A percentile compares a stretch with the other conserved stretches of the same genome.
phyloP scores from a whole-genome alignment of 2,888 invertebrate genomes.

The Cyaniris semiargus region DNA sequence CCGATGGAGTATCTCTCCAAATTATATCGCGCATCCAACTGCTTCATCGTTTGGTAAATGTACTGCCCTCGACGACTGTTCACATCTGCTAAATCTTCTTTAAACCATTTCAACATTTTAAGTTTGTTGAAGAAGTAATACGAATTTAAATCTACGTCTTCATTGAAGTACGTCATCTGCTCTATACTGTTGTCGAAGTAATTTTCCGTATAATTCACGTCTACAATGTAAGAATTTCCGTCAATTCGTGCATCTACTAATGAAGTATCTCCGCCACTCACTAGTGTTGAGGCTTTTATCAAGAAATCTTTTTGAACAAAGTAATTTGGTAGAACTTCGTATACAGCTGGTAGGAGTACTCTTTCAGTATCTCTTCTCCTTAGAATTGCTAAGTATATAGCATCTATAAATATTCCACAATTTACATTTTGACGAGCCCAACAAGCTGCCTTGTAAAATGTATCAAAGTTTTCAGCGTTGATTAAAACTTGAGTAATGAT shows the following conservation, averaged over 20 bases:
- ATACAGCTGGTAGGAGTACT: conserved; percentile 82
- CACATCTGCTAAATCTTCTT: conserved; percentile 49
- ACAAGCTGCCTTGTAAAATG: conserved; percentile 79
- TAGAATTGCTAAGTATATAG: conserved; percentile 79
- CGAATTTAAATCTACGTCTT: conserved; percentile 84
- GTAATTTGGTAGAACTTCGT: conserved; percentile 84
- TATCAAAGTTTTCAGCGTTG: conserved; percentile 79
- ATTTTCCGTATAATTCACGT: conserved; percentile 66
- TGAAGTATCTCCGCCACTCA: conserved; percentile 55
- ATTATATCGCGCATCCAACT: conserved; percentile 85
- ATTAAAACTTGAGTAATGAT: conserved; percentile 72
- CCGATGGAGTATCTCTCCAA: conserved; percentile 86
- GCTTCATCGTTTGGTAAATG: conserved; percentile 83
- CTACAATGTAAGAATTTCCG: conserved; percentile 63
- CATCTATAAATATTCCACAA: conserved; percentile 82
- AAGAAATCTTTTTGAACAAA: conserved; percentile 83
- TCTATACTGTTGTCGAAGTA: conserved; percentile 73
- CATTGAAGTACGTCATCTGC: conserved; percentile 84
- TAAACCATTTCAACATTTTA: conserved; percentile 79
- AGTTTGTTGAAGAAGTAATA: conserved; percentile 82
- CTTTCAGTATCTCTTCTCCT: conserved; percentile 81
- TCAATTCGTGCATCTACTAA: conserved; percentile 57
- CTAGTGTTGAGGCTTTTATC: conserved; percentile 61
- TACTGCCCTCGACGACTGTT: conserved; percentile 81
- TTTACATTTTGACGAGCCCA: conserved; percentile 83